Conservation (phyloP, 2,888 invertebrate species). For the Cheilosia pagana region DNA sequence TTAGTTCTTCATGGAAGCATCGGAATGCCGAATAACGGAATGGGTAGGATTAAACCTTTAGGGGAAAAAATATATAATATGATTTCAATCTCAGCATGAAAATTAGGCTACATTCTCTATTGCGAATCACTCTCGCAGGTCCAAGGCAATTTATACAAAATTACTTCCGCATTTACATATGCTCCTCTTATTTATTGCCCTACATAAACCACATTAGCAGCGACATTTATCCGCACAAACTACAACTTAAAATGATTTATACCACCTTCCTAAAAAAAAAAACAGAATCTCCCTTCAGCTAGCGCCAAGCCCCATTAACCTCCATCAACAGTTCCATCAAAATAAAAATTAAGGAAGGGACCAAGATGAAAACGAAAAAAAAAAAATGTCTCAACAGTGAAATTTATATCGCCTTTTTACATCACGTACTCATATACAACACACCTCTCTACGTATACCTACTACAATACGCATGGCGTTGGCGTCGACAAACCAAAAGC, state of each 20-base stretch:
- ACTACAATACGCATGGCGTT: slow-evolving; percentile 1
- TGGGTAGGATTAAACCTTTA: no score
- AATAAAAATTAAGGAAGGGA: slow-evolving; percentile 61
- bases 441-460: not conserved
- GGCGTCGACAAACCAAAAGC: slow-evolving; percentile 57
- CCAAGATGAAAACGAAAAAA: slow-evolving; percentile 52
- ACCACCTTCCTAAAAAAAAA: slow-evolving; percentile 3
- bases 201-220: slow-evolving; percentile 32
- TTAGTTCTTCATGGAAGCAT: no score
- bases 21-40: no score
- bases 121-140: not conserved
- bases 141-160: not conserved
- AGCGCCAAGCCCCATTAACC: slow-evolving; percentile 61
- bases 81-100: not conserved
- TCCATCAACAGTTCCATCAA: slow-evolving; percentile 62
- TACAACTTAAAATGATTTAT: slow-evolving; percentile 40
- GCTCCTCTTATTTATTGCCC: slow-evolving; percentile 26
- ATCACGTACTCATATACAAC: slow-evolving; percentile 9
- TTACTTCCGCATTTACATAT: slow-evolving; percentile 35
- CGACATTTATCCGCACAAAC: slow-evolving; percentile 37
- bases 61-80: no score
- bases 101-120: slow-evolving; percentile 11
- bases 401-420: slow-evolving; percentile 55
- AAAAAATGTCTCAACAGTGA: slow-evolving; percentile 60
- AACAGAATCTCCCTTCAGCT: not conserved